These are phyloP conservation scores for Acanthopleura granulata DNA, from an alignment of 2,888 invertebrate genomes.

Conservation along the genomic window DNA sequence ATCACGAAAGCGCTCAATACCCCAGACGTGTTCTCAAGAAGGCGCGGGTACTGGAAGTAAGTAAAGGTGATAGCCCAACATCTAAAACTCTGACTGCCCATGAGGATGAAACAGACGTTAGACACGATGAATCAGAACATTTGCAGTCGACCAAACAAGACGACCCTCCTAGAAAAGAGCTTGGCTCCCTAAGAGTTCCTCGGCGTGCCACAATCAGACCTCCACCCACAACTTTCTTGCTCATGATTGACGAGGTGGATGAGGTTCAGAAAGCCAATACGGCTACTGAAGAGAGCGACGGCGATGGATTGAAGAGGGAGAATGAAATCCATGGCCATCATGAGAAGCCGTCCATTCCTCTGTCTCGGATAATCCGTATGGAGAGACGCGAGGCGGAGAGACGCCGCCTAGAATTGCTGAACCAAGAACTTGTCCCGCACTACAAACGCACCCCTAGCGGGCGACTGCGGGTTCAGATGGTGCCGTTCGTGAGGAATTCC, in stretches of 20 bases:
- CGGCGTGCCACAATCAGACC: constrained; percentile 3
- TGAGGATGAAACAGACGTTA: neutral
- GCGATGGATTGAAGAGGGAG: neutral
- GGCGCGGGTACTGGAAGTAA: neutral
- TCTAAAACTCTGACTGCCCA: neutral
- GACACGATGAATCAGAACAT: neutral
- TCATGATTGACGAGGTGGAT: neutral
- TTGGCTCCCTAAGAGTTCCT: neutral
- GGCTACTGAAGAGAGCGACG: neutral
- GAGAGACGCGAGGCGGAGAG: neutral
- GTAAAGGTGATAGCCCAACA: neutral
- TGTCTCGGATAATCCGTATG: neutral
- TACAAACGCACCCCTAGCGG: neutral
- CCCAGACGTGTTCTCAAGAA: neutral
- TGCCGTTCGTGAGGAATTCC: neutral
- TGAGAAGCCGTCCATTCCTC: neutral
- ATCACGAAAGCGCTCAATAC: neutral
- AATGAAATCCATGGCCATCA: neutral
- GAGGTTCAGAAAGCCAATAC: neutral
- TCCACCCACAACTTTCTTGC: neutral
- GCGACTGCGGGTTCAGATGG: neutral
- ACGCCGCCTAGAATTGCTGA: neutral
- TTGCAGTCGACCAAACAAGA: neutral
- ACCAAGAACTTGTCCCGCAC: constrained; percentile 3
- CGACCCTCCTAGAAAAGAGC: neutral